These are phyloP conservation scores for Dipodomys stephensi DNA, from an alignment of 2,113 vertebrate genomes.

Conservation along the genomic window DNA sequence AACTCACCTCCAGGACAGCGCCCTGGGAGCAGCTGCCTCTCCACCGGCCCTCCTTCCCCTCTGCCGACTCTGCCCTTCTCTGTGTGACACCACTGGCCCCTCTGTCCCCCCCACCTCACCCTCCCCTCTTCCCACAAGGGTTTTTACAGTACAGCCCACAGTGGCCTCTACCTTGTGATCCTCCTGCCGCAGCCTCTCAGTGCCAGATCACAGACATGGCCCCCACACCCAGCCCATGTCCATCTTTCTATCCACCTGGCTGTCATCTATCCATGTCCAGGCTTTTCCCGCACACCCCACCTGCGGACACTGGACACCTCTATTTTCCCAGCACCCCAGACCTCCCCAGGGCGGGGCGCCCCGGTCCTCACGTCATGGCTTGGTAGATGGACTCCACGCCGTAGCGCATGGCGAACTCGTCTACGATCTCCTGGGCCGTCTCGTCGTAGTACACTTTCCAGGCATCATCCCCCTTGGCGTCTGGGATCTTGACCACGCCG, in stretches of 20 bases:
- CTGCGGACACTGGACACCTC: background rate
- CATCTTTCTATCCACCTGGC: background rate
- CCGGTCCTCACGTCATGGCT: constrained; percentile 96
- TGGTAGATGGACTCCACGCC: constrained; percentile 99
- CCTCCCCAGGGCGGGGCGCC: background rate
- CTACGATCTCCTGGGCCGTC: constrained; percentile 98
- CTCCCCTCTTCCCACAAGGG: background rate
- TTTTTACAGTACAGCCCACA: background rate
- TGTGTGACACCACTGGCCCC: background rate
- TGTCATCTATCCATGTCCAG: background rate
- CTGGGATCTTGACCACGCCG: constrained; percentile 97
- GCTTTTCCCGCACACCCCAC: background rate
- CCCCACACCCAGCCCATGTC: background rate
- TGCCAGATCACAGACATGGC: background rate
- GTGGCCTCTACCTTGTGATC: background rate
- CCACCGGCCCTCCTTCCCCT: background rate
- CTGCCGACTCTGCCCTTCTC: background rate
- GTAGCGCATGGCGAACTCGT: constrained; percentile 99
- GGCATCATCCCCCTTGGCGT: constrained; percentile 97
- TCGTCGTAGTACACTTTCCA: constrained; percentile 99
- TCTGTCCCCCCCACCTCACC: background rate
- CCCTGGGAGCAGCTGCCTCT: background rate
- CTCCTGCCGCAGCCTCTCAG: background rate
- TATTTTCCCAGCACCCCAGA: no score
- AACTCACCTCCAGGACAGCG: no score